Base-by-base conservation (phyloP, 2,113 vertebrate species). In the Mirounga angustirostris region DNA sequence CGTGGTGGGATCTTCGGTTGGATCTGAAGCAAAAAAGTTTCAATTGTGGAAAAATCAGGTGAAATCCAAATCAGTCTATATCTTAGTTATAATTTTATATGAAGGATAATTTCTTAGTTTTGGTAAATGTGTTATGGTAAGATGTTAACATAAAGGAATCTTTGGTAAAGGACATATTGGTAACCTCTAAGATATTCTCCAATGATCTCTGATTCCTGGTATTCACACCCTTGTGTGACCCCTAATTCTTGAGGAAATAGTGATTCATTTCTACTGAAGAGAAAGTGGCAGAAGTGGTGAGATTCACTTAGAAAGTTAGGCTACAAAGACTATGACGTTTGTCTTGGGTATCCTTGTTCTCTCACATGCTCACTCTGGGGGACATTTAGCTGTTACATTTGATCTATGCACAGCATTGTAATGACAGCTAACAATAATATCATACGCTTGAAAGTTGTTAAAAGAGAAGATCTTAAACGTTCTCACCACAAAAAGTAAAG, bases 1-100 rank as follows among this genome's bases (percentile, higher is more conserved):
- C 36, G 12, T 86, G n/a, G 52, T 63, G 79, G 46, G 26, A 58
- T 65, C 40, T 22, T 82, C 33, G 46, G 28, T 28, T 92, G 56
- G 30, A 94, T 92, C 84, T 74, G 78, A 85, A 92, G 92, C 22
- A 92, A 30, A 92, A 91, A 84, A 74, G 4, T 26, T 58, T 93
- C 63, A 91, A 76, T 43, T 76, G 24, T 86, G 58, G 74, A 74
- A 94, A 94, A 91, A 82, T 1, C 58, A 94, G 59, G n/a, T 61
- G n/a, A 91, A 91, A 91, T 88, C 40, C 46, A 79, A 85, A 80
- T n/a, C 46, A 63, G 30, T 56, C 52, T 71, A 56, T 18, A 93
- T 22, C 82, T 94, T 83, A 74, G 63, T 14, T 79, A 30, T 16
- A 90, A 79, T 76, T 73, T 89, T 89, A 71, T 73, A 94, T 54